phyloP scores from a whole-genome alignment of 2,113 vertebrate genomes.

The Salvator merianae region DNA sequence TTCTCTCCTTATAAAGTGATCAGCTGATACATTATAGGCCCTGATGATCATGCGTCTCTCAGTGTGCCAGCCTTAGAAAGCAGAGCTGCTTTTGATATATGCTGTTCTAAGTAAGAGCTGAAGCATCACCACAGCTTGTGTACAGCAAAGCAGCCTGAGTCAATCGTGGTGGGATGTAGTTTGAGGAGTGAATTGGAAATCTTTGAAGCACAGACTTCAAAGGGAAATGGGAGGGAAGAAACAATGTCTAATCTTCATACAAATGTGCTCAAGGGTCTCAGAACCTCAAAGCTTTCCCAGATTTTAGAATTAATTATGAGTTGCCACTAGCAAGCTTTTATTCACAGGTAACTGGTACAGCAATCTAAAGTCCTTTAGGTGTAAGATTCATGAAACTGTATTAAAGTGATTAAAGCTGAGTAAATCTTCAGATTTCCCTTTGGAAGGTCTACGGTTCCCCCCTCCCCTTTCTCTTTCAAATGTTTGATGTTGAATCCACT shows the following conservation, averaged over 20 bases:
- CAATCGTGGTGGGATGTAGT: conserved; percentile 58
- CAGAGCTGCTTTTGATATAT: not conserved
- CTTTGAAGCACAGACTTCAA: conserved; percentile 77
- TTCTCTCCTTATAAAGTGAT: conserved; percentile 5
- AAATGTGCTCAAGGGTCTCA: conserved; percentile 69
- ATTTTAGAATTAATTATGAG: conserved; percentile 82
- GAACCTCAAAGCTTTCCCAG: conserved; percentile 68
- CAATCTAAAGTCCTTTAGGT: conserved; percentile 62
- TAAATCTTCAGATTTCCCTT: conserved; percentile 59
- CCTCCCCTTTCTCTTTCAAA: conserved; percentile 23
- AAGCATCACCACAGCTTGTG: conserved; percentile 37
- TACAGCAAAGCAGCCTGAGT: conserved; percentile 52
- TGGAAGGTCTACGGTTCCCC: conserved; percentile 32
- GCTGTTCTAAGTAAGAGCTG: not conserved
- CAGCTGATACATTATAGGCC: not conserved
- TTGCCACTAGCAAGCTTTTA: conserved; percentile 72
- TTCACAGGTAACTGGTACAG: conserved; percentile 69
- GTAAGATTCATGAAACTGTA: conserved; percentile 70
- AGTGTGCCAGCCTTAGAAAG: accelerated
- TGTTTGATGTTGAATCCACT: conserved; percentile 56
- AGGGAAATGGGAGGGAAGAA: conserved; percentile 68
- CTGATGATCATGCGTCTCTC: conserved; percentile 26
- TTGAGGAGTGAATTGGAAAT: conserved; percentile 59
- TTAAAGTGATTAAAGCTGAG: conserved; percentile 63
- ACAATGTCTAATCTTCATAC: conserved; percentile 78